Evolutionary conservation across 2,888 invertebrate species (phyloP), one percentile per base, ranked within the genome.

Genomic region (Brachyptera risi): DNA sequence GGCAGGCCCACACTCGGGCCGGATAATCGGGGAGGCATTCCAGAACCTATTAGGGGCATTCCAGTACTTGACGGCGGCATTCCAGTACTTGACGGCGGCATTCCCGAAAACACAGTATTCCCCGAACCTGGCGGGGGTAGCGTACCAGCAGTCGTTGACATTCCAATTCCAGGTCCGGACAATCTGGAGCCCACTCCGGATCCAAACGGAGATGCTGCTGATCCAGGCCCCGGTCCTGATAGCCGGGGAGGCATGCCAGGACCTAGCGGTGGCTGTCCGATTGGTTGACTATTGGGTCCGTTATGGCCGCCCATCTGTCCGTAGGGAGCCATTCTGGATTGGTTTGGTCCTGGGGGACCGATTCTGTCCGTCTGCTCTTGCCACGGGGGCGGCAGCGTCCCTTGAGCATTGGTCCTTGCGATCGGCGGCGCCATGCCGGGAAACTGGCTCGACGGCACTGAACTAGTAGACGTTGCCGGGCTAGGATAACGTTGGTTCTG

Each of bases 241-340:
- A 65, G 63, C 24, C 63, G 58, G 4, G 65, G 23, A 9, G 65
- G 56, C 61, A 66, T 67, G 61, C 67, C 66, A 63, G 68, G 66
- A 58, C 64, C 66, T 63, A 65, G 50, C 49, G 67, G 42, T 54
- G 59, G 40, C 65, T 68, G 66, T 37, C 38, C 42, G 42, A 31
- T 19, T 42, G 19, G 15, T 9, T 7, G 42, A 42, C 19, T 5
- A 21, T 38, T 38, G 38, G 19, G 19, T 42, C 11, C 35, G 35
- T 31, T 11, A 11, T 11, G 35, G 5, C 11, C 35, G 40, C 4
- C 15, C 40, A 15, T 40, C 47, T 47, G 47, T 1, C 24, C 47
- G 56, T 71, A 69, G 24, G 58, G 57, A 58, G 62, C 61, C 24
- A 61, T 27, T 38, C 63, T 58, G 23, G 62, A 40, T 3, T 50